These are phyloP conservation scores for Hydrolagus colliei DNA, from an alignment of 2,797 vertebrate genomes.

Conservation along the genomic window DNA sequence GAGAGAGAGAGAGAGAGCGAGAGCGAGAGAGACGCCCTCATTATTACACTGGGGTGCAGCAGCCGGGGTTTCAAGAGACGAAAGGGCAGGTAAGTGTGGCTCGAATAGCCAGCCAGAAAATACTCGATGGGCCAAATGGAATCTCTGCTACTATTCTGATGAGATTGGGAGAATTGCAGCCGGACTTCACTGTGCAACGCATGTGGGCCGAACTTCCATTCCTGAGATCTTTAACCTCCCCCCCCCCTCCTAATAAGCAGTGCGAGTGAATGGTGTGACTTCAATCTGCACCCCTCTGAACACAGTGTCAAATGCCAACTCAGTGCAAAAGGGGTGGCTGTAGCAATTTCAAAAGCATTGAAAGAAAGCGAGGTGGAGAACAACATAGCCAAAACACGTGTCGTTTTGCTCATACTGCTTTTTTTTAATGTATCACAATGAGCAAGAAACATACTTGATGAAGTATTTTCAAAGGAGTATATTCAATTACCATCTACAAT, in stretches of 20 bases:
- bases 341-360: background rate
- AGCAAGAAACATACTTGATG: constrained; percentile 99
- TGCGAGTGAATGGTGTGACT: constrained; percentile 48
- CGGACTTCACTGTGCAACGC: background rate
- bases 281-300: background rate
- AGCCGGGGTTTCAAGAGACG: no score
- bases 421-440: constrained; percentile 99
- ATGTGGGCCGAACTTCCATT: no score
- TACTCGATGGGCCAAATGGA: no score
- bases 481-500: constrained; percentile 99
- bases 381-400: constrained; percentile 26
- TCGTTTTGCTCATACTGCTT: constrained; percentile 84
- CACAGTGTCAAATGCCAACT: no score
- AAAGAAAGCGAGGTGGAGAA: background rate
- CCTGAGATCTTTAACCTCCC: constrained; percentile 36
- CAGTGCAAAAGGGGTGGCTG: background rate
- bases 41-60: background rate
- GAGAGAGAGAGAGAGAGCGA: no score
- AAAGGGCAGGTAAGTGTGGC: no score
- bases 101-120: no score
- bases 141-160: no score
- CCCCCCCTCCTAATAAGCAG: constrained; percentile 44
- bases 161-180: background rate
- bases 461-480: constrained; percentile 99
- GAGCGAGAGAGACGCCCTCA: background rate